A percentile compares a stretch with the other conserved stretches of the same genome.
Evolutionary conservation across 2,888 invertebrate genomes (phyloP).

Genomic region (Lithophane leautieri): DNA sequence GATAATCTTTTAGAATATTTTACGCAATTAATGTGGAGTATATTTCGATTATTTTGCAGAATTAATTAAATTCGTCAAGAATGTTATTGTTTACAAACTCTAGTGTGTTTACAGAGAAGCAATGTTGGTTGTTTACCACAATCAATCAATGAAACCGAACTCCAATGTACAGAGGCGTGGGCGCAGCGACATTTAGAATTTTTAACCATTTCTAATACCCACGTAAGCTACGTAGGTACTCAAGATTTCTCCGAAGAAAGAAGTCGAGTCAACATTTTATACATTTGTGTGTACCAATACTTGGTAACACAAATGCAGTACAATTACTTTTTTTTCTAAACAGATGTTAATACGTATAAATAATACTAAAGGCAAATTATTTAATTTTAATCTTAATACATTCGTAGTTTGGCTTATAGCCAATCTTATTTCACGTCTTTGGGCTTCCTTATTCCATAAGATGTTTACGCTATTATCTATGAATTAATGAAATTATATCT

Average conservation of each 20-base stretch:
- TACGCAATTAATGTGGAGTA: background rate
- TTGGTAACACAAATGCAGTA: constrained; percentile 44
- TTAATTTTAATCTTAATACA: constrained; percentile 19
- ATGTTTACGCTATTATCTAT: constrained; percentile 35
- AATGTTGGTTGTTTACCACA: constrained; percentile 49
- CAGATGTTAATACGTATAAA: constrained; percentile 24
- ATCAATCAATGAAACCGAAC: constrained; percentile 59
- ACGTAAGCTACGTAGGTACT: constrained; percentile 57
- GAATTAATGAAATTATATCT: constrained; percentile 31
- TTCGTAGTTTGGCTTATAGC: constrained; percentile 39
- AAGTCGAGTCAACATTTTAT: constrained; percentile 61
- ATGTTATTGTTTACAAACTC: constrained; percentile 24
- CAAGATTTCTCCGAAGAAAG: constrained; percentile 67
- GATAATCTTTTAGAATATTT: background rate
- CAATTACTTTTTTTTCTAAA: constrained; percentile 21
- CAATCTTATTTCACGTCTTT: constrained; percentile 35
- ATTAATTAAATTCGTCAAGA: background rate
- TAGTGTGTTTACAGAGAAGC: constrained; percentile 11
- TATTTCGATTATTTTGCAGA: background rate
- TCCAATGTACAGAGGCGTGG: constrained; percentile 56
- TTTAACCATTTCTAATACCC: constrained; percentile 65
- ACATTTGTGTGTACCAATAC: constrained; percentile 32
- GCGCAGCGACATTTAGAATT: constrained; percentile 57
- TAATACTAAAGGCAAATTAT: constrained; percentile 37
- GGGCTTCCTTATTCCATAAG: constrained; percentile 44